A percentile compares a stretch with the other conserved stretches of the same genome.
phyloP scores from a whole-genome alignment of 2,113 vertebrate genomes.

The Danio rerio region GRCz12tu NC_133181.1:41925001-41925500 shows the following conservation, averaged over 20 bases:
- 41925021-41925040: neutral
- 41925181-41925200: constrained; percentile 91
- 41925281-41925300: constrained; percentile 93
- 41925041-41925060: neutral
- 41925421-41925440: constrained; percentile 77
- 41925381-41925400: constrained; percentile 78
- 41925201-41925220: constrained; percentile 87
- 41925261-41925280: constrained; percentile 92
- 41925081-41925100: neutral
- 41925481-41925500: constrained; percentile 88
- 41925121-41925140: constrained; percentile 93
- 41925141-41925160: constrained; percentile 98
- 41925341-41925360: constrained; percentile 83
- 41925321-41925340: constrained; percentile 71
- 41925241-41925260: constrained; percentile 87
- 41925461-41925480: constrained; percentile 73
- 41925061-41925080: neutral
- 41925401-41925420: constrained; percentile 83
- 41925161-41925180: constrained; percentile 96
- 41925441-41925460: constrained; percentile 78
- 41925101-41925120: neutral
- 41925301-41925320: constrained; percentile 93
- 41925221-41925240: constrained; percentile 80
- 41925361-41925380: constrained; percentile 83
- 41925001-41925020: neutral